Base-by-base conservation (phyloP, 2,113 vertebrate genomes). In the Melanostigma gelatinosum region DNA sequence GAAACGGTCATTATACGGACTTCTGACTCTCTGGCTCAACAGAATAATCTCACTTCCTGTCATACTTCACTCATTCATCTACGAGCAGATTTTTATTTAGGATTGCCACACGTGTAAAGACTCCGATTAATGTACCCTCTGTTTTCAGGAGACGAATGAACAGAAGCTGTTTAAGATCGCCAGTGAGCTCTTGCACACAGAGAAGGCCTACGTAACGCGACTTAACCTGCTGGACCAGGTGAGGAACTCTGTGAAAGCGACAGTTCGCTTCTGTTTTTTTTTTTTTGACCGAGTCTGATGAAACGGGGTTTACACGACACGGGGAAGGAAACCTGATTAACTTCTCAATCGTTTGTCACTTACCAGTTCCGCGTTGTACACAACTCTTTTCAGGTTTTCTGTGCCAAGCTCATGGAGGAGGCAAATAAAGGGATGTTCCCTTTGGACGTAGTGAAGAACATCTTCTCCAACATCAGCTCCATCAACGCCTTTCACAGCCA, bases 391-490 rank as follows among this genome's bases (percentile, higher is more conserved):
- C 92, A 99, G 98, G 96, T 95, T 4, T 99, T 99, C 94, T 97
- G 95, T 77, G 88, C 93, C 68, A 97, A 94, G 83, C 94, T 99
- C 8, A 94, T 96, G 78, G 98, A 98, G 89, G 98, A 99, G 94
- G 97, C 97, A 38, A 96, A 93, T 64, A 96, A 96, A 93, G 97
- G 98, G 57, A 98, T 96, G 0, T 99, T 99, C 92, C 97, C 97
- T 27, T 93, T 96, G 74, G 98, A 99, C 32, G 96, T 97, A 22
- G 95, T 99, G 88, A 98, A 97, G 91, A 97, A 97, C 94, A 99
- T 99, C 34, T 99, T 99, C 93, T 99, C 98, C 91, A 99, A 99
- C 89, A 99, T 99, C 93, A 95, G 95, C 18, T 98, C 97, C 48
- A 99, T 99, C 91, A 91, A 97, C 85, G 91, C 94, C 80, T 99